Percentiles rank a stretch among this genome's conserved stretches.
Evolutionary conservation across 2,888 invertebrate species (phyloP).

Genomic region (Argyresthia goedartella): DNA sequence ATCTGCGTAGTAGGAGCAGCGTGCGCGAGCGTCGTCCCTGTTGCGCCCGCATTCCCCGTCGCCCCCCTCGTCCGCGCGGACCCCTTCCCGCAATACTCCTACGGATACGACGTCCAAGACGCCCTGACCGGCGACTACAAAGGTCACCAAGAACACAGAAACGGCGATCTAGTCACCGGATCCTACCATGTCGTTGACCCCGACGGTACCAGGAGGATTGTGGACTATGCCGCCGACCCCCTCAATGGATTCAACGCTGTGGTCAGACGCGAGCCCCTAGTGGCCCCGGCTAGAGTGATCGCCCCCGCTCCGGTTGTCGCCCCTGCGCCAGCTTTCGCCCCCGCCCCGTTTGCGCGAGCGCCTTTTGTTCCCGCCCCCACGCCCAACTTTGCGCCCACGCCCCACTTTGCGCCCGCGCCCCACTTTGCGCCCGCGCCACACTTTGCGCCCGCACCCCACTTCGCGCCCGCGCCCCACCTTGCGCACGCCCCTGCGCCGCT

Average conservation of each 20-base stretch:
- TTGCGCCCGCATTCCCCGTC: slow-evolving; percentile 30
- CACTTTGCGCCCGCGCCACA: slow-evolving; percentile 20
- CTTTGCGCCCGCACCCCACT: slow-evolving; percentile 10
- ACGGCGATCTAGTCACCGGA: slow-evolving; percentile 70
- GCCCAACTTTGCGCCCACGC: slow-evolving; percentile 23
- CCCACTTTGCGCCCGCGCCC: slow-evolving; percentile 23
- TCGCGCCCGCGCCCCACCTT: slow-evolving; percentile 1
- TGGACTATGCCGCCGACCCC: slow-evolving; percentile 68
- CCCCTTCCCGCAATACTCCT: slow-evolving; percentile 67
- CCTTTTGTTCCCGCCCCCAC: slow-evolving; percentile 26
- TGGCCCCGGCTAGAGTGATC: slow-evolving; percentile 23
- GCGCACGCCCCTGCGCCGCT: too few relatives aligned
- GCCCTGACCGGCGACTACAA: slow-evolving; percentile 71
- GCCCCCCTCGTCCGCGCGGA: slow-evolving; percentile 35
- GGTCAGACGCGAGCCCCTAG: slow-evolving; percentile 64
- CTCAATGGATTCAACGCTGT: slow-evolving; percentile 71
- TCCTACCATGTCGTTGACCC: slow-evolving; percentile 68
- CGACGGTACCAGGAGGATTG: slow-evolving; percentile 68
- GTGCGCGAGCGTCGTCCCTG: slow-evolving; percentile 44
- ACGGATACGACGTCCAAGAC: slow-evolving; percentile 71
- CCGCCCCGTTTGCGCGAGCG: slow-evolving; percentile 32
- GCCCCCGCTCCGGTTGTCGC: slow-evolving; percentile 28
- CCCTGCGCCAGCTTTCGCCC: slow-evolving; percentile 21
- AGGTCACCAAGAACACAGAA: slow-evolving; percentile 67
- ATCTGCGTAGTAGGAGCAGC: slow-evolving; percentile 48